Evolutionary conservation across 2,113 vertebrate genomes (phyloP).

Genomic region (Elanoides forficatus): DNA sequence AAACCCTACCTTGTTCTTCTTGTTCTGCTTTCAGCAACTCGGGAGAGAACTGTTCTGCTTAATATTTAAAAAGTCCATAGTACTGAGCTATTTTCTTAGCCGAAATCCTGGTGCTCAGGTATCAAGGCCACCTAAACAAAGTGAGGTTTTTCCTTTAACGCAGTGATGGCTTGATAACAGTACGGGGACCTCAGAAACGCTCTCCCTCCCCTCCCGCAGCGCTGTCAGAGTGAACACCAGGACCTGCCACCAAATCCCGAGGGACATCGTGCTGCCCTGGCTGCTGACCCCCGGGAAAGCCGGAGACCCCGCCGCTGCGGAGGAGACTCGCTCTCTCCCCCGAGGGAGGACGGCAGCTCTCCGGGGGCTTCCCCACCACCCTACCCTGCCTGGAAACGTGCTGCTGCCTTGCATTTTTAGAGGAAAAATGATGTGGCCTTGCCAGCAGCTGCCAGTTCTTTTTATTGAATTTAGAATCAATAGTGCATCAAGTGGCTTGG

Average conservation of each 20-base stretch:
- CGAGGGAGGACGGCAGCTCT: not conserved
- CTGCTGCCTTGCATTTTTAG: not conserved
- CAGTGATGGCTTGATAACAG: not conserved
- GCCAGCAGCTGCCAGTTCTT: slow-evolving; percentile 33
- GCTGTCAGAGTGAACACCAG: not conserved
- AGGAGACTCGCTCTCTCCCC: not conserved
- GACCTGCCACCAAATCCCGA: not conserved
- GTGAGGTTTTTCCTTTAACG: not conserved
- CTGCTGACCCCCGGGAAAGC: not conserved
- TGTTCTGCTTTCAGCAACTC: not conserved
- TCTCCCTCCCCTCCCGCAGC: not conserved
- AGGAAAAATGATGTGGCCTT: not conserved
- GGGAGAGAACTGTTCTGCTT: not conserved
- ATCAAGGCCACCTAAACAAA: not conserved
- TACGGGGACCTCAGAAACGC: rapidly evolving
- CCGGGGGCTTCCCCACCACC: not conserved
- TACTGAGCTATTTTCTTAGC: not conserved
- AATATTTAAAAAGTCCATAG: not conserved
- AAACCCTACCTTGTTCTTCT: not conserved
- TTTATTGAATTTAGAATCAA: slow-evolving; percentile 51
- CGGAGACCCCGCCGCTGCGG: rapidly evolving
- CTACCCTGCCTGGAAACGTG: not conserved
- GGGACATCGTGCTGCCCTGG: rapidly evolving
- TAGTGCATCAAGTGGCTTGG: slow-evolving; percentile 55
- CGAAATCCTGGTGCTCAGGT: not conserved